Base-by-base conservation (phyloP, 1,140 invertebrate genomes). In the Hylaeus volcanicus region DNA sequence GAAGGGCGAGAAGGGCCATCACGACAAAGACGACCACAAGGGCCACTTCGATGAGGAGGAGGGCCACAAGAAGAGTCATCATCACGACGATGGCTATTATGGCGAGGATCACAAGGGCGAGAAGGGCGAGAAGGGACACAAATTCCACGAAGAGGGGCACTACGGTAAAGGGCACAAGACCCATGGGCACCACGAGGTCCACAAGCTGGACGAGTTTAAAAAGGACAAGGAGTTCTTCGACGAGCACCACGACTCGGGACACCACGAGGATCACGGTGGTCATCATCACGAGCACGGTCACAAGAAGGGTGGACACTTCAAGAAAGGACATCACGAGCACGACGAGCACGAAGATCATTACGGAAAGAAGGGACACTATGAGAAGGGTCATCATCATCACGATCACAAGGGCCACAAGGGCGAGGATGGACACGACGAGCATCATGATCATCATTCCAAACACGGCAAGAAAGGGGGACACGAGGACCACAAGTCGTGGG, bases 191-290 rank as follows among this genome's bases (percentile, higher is more conserved):
- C 96, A 96, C 88, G 95, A 96, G 82, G 94, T 96, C 2, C 95
- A 96, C 88, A 96, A 96, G 84, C 90, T 96, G 74, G 96, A 96
- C 90, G 96, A 96, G 87, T 96, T 94, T 90, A 96, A 96, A 87
- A 96, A 96, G 86, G 94, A 96, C 76, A 96, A 96, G 78, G 95
- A 96, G 39, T 96, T 96, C 90, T 96, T 96, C 90, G 96, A 97
- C 89, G 97, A 97, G 87, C 96, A 96, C 86, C 96, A 97, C 90
- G 97, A 97, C 86, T 96, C 97, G 75, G 96, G 96, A 74, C 96
- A 96, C 89, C 95, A 96, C 89, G 97, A 97, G 85, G 95, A 97
- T 81, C 96, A 97, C 89, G 96, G 95, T 6, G 96, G 96, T 0
- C 95, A 96, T 84, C 96, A 97, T 90, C 95, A 95, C 86, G 96